phyloP scores from a whole-genome alignment of 2,113 vertebrate genomes.

The Sceloporus undulatus region DNA sequence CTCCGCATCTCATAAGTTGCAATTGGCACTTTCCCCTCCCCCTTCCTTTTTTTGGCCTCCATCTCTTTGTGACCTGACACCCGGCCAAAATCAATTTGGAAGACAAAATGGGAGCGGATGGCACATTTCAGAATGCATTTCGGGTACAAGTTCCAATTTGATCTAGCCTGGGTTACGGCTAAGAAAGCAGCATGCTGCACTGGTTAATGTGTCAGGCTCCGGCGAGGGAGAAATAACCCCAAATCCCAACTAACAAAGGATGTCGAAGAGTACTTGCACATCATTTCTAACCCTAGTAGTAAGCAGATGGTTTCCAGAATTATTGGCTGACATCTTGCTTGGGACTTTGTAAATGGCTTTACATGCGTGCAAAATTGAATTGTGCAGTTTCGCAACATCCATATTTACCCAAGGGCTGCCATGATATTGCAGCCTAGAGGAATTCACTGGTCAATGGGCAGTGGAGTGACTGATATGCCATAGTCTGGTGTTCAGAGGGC shows the following conservation, averaged over 20 bases:
- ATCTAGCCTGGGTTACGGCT: not conserved
- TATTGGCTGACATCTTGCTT: too few relatives aligned
- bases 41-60: not conserved
- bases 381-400: too few relatives aligned
- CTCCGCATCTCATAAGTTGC: constrained; percentile 18
- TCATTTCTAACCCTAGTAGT: too few relatives aligned
- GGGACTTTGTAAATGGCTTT: too few relatives aligned
- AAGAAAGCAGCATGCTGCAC: not conserved
- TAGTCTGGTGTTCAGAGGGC: too few relatives aligned
- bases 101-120: not conserved
- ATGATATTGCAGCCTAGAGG: too few relatives aligned
- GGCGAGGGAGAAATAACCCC: not conserved
- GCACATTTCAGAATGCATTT: constrained; percentile 14
- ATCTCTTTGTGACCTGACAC: constrained; percentile 9
- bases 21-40: not conserved
- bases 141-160: not conserved
- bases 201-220: not conserved
- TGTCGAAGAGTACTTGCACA: not conserved
- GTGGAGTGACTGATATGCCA: too few relatives aligned
- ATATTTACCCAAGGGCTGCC: too few relatives aligned
- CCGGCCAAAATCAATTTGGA: constrained; percentile 40
- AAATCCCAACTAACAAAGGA: not conserved
- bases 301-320: too few relatives aligned
- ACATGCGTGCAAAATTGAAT: too few relatives aligned
- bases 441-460: too few relatives aligned